Base-by-base conservation (phyloP, 64 coral and sea anemone species). In the Pocillopora damicornis region DNA sequence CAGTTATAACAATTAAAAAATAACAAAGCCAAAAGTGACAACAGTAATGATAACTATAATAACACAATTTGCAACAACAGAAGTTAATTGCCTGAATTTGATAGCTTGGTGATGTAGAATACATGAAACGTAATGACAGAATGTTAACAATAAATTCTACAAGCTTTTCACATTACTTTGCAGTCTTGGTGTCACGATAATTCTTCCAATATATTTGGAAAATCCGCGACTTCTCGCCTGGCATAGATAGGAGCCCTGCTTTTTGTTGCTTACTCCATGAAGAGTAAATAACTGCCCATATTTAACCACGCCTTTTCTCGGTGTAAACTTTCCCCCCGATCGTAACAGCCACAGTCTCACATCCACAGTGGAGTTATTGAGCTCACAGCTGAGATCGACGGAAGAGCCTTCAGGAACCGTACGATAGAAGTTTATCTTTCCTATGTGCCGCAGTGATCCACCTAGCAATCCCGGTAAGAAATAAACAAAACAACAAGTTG, bases 231-330 rank as follows among this genome's bases (percentile, higher is more conserved):
- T 7, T 61, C 58, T 81, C 0, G n/a, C 25, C 59, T 82, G 72
- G 61, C 89, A 91, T 62, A 91, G 25, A 16, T 86, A 91, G 7
- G 17, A 60, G 13, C 89, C 89, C 23, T 26, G 26, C 8, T 35
- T 78, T 1, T 51, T 76, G 4, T 18, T 76, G 7, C 60, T 78
- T 17, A 77, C 75, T 9, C 60, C 51, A 17, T 79, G 82, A 45
- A 91, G 75, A n/a, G 62, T 85, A 22, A 86, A 91, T 13, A 76
- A 15, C 45, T 90, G 80, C 57, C 83, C 89, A 65, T 79, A 66
- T 36, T 91, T 79, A 14, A 15, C 82, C 26, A 91, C 22, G 83
- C 87, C 51, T 25, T 63, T 62, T 45, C 89, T 86, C 6, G 72
- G 72, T 64, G 89, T 79, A 45, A 59, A 65, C 84, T 58, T 66